Base-by-base conservation (phyloP, 2,888 invertebrate species). In the Leistus spinibarbis region DNA sequence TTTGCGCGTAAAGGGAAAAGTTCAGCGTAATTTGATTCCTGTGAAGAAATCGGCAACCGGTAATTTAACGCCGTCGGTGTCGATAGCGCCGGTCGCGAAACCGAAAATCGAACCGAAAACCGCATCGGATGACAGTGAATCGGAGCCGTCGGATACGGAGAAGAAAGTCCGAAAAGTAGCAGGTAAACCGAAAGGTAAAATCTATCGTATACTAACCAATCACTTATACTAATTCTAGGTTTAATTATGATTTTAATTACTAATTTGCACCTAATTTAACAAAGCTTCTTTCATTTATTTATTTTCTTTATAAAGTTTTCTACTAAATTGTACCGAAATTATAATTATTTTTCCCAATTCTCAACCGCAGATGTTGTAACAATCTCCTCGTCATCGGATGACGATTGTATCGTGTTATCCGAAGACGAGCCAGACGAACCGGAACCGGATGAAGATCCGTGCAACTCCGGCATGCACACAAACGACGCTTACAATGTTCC, bases 401-500 rank as follows among this genome's bases (percentile, higher is more conserved):
- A 94, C 83, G 95, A 96, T 82, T 95, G 96, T 83, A 95, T 95
- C 80, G 92, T 96, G 81, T 88, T 96, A 54, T 95, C 95, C 3
- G 95, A 95, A 83, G 93, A 93, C 3, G 94, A 93, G 78, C 92
- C 91, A 22, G 92, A 93, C 63, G 93, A 93, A 79, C 91, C 92
- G n/a, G 93, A 89, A 63, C 89, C 89, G n/a, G 93, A 93, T 77
- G 95, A 95, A 78, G 98, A 98, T 87, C 93, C 95, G 1, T 91
- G 93, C 78, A 97, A 97, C 84, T 96, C 96, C 79, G 97, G 90
- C 60, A 91, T 95, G 86, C 98, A 98, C 84, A 96, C 96, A 3
- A 97, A 97, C 83, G 98, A 98, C 85, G 87, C 92, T 4, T 94
- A 95, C 82, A 98, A 98, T 86, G 88, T 93, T 79, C 95, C 95